Conservation (phyloP, 2,888 invertebrate genomes). For the Mesopsocus fuscifrons region DNA sequence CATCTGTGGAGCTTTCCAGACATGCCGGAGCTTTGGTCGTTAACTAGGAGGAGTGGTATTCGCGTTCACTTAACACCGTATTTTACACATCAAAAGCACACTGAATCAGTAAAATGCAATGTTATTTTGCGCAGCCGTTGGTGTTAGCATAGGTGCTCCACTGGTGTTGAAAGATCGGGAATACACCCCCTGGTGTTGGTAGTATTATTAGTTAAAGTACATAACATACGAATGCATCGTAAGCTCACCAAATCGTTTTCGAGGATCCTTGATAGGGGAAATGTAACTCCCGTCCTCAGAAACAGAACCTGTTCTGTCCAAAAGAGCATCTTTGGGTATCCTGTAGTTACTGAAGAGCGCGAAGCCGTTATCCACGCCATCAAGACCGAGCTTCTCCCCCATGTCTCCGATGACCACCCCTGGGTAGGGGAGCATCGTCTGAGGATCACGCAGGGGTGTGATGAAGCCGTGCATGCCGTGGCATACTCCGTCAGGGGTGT, state of each 20-base stretch:
- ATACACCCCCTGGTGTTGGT: too few relatives aligned
- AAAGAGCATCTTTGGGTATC: constrained; percentile 27
- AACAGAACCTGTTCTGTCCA: constrained; percentile 32
- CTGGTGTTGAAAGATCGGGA: too few relatives aligned
- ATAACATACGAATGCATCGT: too few relatives aligned
- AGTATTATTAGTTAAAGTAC: too few relatives aligned
- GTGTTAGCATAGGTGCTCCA: too few relatives aligned
- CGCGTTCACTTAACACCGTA: too few relatives aligned
- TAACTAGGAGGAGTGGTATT: too few relatives aligned
- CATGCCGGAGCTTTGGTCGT: too few relatives aligned
- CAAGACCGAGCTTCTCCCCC: constrained; percentile 33
- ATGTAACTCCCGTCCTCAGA: constrained; percentile 28
- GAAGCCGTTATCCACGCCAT: constrained; percentile 36
- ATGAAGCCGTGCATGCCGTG: constrained; percentile 34
- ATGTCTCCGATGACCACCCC: constrained; percentile 34
- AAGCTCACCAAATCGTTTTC: constrained; percentile 11
- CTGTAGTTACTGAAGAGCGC: constrained; percentile 27
- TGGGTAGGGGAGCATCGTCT: constrained; percentile 23
- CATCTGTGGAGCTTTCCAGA: too few relatives aligned
- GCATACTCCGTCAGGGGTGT: constrained; percentile 26
- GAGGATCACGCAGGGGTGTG: constrained; percentile 26
- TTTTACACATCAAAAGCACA: too few relatives aligned
- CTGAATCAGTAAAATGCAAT: too few relatives aligned
- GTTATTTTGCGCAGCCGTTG: too few relatives aligned
- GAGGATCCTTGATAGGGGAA: constrained; percentile 13